Evolutionary conservation across 1,140 invertebrate genomes (phyloP), one percentile per base, ranked within the genome.

Genomic region (Ooceraea biroi): DNA sequence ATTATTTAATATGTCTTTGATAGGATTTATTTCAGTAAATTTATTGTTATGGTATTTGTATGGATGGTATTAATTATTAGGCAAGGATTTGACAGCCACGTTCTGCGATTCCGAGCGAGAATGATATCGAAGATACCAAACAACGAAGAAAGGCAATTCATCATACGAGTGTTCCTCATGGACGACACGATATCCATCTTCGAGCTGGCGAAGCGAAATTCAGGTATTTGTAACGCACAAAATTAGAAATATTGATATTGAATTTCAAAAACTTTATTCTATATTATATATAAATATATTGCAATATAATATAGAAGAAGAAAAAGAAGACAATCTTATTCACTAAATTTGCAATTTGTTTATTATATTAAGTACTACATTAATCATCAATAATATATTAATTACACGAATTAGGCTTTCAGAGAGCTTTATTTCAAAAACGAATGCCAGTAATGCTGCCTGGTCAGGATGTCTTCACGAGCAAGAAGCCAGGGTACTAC

Each of bases 121-220:
- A 95, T 98, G 89, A 95, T 97, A 55, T 97, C 96, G 2, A 96
- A 96, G 74, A 96, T 96, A 69, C 95, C 96, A 0, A 96, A 96
- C 73, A 96, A 98, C 91, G 93, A 92, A 58, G 95, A 96, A 7
- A 94, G 98, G 44, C 94, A 95, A 60, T 99, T 99, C 91, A 96
- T 98, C 58, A 96, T 99, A 25, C 97, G 96, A 85, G 97, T 98
- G 89, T 98, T 96, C 92, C 93, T 98, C 58, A 95, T 96, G 84
- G 98, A 99, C 92, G 97, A 98, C 85, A 97, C 97, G 0, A 96
- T 98, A 52, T 95, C 96, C 27, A 96, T 99, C 5, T 97, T 96
- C 92, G 98, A 99, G 94, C 90, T 96, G 30, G 96, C 96, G 3
- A 95, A 95, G 82, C 95, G 96, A 85, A 98, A 98, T 92, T 96